A percentile compares a stretch with the other conserved stretches of the same genome.
phyloP scores from a whole-genome alignment of 1,140 invertebrate species.

The Scaptomyza hsui region DNA sequence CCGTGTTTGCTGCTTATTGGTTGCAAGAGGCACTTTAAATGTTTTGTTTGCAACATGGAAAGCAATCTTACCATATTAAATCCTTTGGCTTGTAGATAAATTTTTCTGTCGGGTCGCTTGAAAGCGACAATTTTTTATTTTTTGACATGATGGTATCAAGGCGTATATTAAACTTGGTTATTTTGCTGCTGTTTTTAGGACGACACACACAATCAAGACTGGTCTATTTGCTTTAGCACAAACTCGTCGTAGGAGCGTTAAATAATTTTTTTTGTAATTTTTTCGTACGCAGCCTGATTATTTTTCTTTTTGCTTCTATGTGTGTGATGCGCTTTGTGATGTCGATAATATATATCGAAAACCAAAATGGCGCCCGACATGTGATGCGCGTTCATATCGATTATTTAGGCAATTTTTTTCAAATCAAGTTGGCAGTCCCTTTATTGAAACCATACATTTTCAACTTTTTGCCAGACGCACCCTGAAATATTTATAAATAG shows the following conservation, averaged over 20 bases:
- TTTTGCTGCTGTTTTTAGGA: conserved; percentile 62
- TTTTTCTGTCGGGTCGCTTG: conserved; percentile 75
- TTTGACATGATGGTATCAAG: conserved; percentile 83
- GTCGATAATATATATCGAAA: conserved; percentile 45
- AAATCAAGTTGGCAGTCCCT: conserved; percentile 30
- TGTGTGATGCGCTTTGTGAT: conserved; percentile 68
- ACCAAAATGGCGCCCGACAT: conserved; percentile 55
- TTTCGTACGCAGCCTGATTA: conserved; percentile 60
- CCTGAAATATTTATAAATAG: too few relatives aligned
- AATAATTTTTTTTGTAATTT: conserved; percentile 41
- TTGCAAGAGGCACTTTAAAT: conserved; percentile 9
- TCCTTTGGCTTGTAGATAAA: conserved; percentile 82
- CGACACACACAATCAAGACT: conserved; percentile 42
- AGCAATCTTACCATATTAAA: conserved; percentile 76
- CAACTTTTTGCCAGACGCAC: too few relatives aligned
- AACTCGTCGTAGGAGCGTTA: conserved; percentile 41
- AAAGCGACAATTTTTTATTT: conserved; percentile 82
- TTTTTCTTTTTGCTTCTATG: conserved; percentile 59
- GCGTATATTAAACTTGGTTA: conserved; percentile 79
- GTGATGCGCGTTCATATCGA: conserved; percentile 46
- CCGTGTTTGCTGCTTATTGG: conserved; percentile 5
- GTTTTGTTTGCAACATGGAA: conserved; percentile 18
- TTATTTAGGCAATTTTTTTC: conserved; percentile 27
- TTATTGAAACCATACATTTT: background rate
- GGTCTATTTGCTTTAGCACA: conserved; percentile 32